Percentiles rank a stretch among this genome's conserved stretches.
Conservation (phyloP, 2,888 invertebrate genomes). For the Cheilosia soror region DNA sequence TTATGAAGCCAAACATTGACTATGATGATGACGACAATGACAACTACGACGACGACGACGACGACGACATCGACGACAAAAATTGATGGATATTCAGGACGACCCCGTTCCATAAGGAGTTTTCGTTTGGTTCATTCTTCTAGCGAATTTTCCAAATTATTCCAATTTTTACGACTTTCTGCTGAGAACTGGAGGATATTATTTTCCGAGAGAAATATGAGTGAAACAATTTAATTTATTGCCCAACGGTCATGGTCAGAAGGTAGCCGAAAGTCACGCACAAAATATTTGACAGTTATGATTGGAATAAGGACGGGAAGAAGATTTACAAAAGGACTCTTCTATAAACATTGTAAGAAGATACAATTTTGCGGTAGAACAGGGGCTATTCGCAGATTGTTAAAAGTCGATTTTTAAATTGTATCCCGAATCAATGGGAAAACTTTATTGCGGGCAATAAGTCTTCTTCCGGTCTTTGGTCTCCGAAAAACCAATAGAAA, state of each 20-base stretch:
- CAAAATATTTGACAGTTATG: conserved; percentile 22
- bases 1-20: conserved; percentile 56
- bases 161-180: conserved; percentile 63
- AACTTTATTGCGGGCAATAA: conserved; percentile 53
- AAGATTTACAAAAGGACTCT: conserved; percentile 3
- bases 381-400: conserved; percentile 60
- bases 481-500: conserved; percentile 44
- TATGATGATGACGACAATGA: neutral
- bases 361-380: conserved; percentile 7
- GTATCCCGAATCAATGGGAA: conserved; percentile 43
- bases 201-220: neutral
- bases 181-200: conserved; percentile 39
- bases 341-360: neutral
- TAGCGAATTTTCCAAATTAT: conserved; percentile 64
- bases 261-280: conserved; percentile 33
- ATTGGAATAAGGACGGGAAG: conserved; percentile 16
- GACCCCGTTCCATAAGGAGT: conserved; percentile 23
- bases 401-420: conserved; percentile 46
- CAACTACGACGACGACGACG: conserved; percentile 9
- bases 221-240: conserved; percentile 59
- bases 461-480: conserved; percentile 13
- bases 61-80: conserved; percentile 27
- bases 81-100: conserved; percentile 58
- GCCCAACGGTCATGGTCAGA: conserved; percentile 54
- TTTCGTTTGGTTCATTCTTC: conserved; percentile 21